A percentile compares a stretch with the other conserved stretches of the same genome.
phyloP scores from a whole-genome alignment of 2,797 vertebrate genomes.

The Atherinosoma microstoma region DNA sequence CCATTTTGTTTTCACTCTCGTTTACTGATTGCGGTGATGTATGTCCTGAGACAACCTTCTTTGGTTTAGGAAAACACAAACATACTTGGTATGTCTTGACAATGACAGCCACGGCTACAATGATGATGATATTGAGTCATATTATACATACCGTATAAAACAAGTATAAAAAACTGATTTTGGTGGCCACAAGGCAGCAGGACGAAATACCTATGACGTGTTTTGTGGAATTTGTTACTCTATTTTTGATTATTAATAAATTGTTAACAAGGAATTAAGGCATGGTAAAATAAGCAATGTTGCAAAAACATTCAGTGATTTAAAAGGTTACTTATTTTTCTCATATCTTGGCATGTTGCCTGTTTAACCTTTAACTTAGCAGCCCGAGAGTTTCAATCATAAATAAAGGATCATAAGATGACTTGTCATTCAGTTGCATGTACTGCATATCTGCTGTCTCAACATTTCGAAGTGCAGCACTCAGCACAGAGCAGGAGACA shows the following conservation, averaged over 20 bases:
- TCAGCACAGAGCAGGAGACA: constrained; percentile 38
- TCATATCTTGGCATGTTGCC: constrained; percentile 12
- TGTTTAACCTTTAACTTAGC: constrained; percentile 63
- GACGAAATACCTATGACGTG: not conserved
- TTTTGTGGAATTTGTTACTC: not conserved
- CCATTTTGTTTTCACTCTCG: not conserved
- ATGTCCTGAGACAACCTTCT: not conserved
- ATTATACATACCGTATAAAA: not conserved
- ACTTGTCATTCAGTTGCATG: constrained; percentile 26
- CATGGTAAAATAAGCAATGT: not conserved
- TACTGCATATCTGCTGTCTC: constrained; percentile 16
- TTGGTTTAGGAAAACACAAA: not conserved
- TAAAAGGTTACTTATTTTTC: constrained; percentile 13
- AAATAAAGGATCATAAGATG: constrained; percentile 45
- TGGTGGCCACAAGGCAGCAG: not conserved
- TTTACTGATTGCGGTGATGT: not conserved
- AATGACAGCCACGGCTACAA: not conserved
- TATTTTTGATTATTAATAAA: not conserved
- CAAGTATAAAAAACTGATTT: not conserved
- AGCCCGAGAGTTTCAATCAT: constrained; percentile 29
- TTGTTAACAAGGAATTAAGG: not conserved
- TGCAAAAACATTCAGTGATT: no score
- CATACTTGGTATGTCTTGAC: not conserved
- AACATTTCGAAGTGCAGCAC: constrained; percentile 35
- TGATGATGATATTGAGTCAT: not conserved